Evolutionary conservation across 2,797 vertebrate species (phyloP).

Genomic region (Chelon labrosus): DNA sequence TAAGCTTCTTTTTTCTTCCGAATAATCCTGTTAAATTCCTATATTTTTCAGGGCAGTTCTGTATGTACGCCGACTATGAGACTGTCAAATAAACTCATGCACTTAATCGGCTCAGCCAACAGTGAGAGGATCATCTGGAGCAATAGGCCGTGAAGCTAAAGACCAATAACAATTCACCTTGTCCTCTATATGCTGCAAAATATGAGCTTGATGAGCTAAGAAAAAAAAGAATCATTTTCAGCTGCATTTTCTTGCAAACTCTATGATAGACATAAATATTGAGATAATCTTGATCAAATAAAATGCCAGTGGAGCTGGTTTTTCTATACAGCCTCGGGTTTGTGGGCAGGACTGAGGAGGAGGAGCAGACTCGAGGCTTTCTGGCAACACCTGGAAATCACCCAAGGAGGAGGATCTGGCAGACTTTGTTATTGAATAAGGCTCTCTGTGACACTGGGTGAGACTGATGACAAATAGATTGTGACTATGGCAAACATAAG

Average conservation of each 20-base stretch:
- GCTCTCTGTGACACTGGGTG: no score
- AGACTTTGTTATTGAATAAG: no score
- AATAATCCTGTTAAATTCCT: conserved; percentile 17
- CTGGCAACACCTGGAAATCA: no score
- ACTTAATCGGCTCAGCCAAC: neutral
- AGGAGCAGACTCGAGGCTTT: no score
- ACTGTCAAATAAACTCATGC: neutral
- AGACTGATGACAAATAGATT: neutral
- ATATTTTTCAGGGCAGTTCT: conserved; percentile 1
- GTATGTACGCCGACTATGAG: neutral
- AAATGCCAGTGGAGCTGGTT: neutral
- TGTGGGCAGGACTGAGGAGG: no score
- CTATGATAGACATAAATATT: neutral
- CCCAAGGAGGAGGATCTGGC: no score
- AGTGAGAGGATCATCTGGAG: neutral
- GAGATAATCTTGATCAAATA: neutral
- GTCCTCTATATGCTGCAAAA: no score
- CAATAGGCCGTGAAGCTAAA: neutral
- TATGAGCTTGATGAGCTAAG: neutral
- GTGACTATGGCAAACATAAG: neutral
- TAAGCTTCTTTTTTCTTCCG: neutral
- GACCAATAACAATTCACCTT: neutral
- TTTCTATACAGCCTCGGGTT: neutral
- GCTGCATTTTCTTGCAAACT: no score
- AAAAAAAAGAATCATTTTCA: neutral